Base-by-base conservation (phyloP, 2,113 vertebrate species). In the Leucosticte australis region DNA sequence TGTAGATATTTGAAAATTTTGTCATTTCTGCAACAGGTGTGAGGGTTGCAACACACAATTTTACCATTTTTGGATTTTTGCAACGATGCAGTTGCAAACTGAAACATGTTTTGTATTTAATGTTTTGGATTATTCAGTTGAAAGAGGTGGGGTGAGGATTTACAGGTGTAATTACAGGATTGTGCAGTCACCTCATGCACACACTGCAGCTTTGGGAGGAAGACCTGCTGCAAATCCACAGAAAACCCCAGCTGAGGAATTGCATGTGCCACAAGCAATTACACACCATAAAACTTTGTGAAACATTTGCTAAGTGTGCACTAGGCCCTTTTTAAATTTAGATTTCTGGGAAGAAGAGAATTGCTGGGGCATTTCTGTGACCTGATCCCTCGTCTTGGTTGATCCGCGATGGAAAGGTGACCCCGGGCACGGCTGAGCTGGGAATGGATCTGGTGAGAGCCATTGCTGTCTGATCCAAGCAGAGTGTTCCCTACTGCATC, bases 281-380 rank as follows among this genome's bases (percentile, higher is more conserved):
- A 53, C 70, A 44, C 74, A 59, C 23, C 1, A 0, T 37, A 44
- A 64, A 75, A 30, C 62, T 35, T 11, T 0, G 27, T 31, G 22
- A 78, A 87, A n/a, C 50, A 3, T 41, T 55, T 30, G 81, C 56
- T 59, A 1, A 27, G 50, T 9, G 1, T 39, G 64, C 44, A 44
- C 47, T 49, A 18, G 65, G 49, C 35, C 56, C 74, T 44, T 89
- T 55, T 50, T 84, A 75, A 84, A 82, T 35, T 39, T 35, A 31
- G 65, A 28, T 74, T 89, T 84, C 65, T 78, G 37, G 49, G 65
- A 83, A 70, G 84, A 70, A 71, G 50, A 53, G 57, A 27, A 33
- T 83, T 31, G 56, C 88, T 33, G 65, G 35, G 52, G 78, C 42
- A 6, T 76, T 87, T 84, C 2, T 41, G 82, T 63, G 92, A 75